A percentile compares a stretch with the other conserved stretches of the same genome.
Conservation (phyloP, 53 echinoderm and acorn worm genomes). For the Holothuria scabra region DNA sequence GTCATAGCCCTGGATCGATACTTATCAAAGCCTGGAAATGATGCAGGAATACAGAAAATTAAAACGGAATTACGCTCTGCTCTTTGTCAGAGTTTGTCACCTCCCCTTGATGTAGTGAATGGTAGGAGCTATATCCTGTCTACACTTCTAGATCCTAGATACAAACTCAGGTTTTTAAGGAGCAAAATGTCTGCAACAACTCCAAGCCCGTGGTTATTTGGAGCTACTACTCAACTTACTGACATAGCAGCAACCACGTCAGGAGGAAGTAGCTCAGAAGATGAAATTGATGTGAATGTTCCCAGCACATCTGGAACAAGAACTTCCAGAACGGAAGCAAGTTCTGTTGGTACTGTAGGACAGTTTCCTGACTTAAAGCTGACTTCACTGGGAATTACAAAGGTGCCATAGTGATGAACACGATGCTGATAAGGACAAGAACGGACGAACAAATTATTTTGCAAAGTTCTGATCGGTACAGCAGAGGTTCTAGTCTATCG, state of each 20-base stretch:
- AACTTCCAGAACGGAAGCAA: too few species aligned
- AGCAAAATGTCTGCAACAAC: neutral
- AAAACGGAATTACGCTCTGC: neutral
- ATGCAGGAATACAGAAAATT: neutral
- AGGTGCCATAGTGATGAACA: neutral
- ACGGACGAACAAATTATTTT: neutral
- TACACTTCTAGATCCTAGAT: neutral
- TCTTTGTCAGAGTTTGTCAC: neutral
- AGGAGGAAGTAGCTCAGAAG: too few species aligned
- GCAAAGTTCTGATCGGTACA: neutral
- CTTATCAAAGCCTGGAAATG: slow-evolving; percentile 13
- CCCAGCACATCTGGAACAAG: too few species aligned
- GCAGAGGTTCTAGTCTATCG: neutral
- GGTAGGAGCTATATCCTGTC: neutral
- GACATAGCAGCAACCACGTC: too few species aligned
- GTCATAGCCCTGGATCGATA: too few species aligned
- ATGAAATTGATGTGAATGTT: too few species aligned
- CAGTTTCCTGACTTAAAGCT: neutral
- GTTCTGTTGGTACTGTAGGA: too few species aligned
- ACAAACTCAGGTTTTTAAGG: neutral
- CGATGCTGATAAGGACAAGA: neutral
- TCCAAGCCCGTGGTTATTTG: too few species aligned
- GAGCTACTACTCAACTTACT: too few species aligned
- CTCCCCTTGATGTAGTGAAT: neutral
- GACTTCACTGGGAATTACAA: neutral